Evolutionary conservation across 2,113 vertebrate genomes (phyloP).

Genomic region (Melanostigma gelatinosum): DNA sequence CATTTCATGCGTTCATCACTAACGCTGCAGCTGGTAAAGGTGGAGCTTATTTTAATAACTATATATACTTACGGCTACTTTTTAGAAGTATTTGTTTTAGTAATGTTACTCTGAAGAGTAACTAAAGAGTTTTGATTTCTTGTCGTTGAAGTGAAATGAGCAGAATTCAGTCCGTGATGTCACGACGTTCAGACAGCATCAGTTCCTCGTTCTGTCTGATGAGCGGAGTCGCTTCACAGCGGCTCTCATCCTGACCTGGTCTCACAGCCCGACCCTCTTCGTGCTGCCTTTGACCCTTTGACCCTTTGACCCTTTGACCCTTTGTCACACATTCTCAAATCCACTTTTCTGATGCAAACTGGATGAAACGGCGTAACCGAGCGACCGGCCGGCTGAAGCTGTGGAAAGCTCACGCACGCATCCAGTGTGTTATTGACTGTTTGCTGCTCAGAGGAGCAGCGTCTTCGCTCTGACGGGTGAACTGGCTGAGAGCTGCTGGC

Average conservation of each 20-base stretch:
- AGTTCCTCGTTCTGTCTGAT: neutral
- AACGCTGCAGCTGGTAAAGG: too few relatives aligned
- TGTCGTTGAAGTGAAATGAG: too few relatives aligned
- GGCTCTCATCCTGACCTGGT: conserved; percentile 40
- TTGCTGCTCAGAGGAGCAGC: neutral
- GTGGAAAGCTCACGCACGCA: neutral
- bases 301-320: conserved; percentile 18
- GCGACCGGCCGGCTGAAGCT: neutral
- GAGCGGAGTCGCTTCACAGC: conserved; percentile 32
- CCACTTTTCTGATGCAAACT: conserved; percentile 59
- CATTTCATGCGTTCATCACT: too few relatives aligned
- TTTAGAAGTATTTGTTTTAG: too few relatives aligned
- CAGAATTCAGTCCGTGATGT: neutral
- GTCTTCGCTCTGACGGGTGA: too few relatives aligned
- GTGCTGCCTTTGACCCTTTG: conserved; percentile 23
- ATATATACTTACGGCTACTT: too few relatives aligned
- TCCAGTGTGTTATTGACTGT: neutral
- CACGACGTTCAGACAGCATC: conserved; percentile 17
- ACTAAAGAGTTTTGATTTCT: too few relatives aligned
- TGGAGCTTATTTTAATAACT: too few relatives aligned
- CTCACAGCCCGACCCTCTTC: conserved; percentile 32
- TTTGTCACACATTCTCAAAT: conserved; percentile 38
- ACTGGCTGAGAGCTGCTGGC: too few relatives aligned
- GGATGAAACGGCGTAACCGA: conserved; percentile 45
- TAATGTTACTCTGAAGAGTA: too few relatives aligned